These are phyloP conservation scores for Dicrurus megarhynchus DNA, from an alignment of 2,113 vertebrate genomes.

Conservation along the genomic window DNA sequence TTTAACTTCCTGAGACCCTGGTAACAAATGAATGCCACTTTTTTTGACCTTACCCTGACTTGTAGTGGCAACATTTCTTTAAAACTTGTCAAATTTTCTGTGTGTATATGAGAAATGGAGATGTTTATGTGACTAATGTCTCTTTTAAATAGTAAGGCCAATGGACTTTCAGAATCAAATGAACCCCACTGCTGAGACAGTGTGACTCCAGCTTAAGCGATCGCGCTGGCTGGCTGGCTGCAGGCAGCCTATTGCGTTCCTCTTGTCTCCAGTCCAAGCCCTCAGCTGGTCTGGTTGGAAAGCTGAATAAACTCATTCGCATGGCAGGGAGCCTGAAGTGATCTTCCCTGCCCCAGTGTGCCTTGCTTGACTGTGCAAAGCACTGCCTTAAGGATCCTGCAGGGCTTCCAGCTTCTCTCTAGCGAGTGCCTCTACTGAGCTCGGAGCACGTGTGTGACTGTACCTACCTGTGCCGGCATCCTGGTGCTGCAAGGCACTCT, in stretches of 20 bases:
- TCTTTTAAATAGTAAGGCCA: background rate
- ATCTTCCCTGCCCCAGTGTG: background rate
- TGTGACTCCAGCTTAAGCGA: background rate
- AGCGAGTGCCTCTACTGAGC: background rate
- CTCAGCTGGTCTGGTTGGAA: background rate
- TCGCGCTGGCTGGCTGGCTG: background rate
- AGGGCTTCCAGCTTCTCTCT: background rate
- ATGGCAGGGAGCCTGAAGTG: background rate
- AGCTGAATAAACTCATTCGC: background rate
- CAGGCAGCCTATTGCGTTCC: background rate
- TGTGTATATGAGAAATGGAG: accelerated
- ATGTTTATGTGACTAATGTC: background rate
- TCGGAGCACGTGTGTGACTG: accelerated
- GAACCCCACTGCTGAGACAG: background rate
- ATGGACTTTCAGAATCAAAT: background rate
- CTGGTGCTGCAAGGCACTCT: background rate
- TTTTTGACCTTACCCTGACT: background rate
- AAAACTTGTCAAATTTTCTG: background rate
- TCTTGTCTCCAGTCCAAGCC: background rate
- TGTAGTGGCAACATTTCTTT: background rate
- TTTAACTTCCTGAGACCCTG: background rate
- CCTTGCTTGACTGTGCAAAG: background rate
- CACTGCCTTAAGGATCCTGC: background rate
- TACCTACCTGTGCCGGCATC: background rate
- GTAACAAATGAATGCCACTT: background rate